A percentile compares a stretch with the other conserved stretches of the same genome.
Evolutionary conservation across 2,888 invertebrate genomes (phyloP).

Genomic region (Pseudococcus jackbeardsleyi): DNA sequence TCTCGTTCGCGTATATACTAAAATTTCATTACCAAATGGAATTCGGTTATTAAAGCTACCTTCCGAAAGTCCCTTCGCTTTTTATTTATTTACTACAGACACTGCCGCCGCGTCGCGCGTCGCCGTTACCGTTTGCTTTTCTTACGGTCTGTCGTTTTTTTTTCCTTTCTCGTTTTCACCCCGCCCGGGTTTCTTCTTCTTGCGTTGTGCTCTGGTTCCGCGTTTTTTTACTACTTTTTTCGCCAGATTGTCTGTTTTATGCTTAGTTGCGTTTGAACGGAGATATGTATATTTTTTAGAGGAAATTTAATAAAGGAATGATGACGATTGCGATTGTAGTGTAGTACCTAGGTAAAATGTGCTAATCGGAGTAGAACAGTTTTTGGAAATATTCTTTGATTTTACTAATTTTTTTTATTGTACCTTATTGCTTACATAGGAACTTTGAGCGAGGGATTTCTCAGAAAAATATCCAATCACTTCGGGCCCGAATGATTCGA

Average conservation of each 20-base stretch:
- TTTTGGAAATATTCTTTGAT: no score
- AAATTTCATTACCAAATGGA: slow-evolving; percentile 63
- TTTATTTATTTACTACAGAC: slow-evolving; percentile 23
- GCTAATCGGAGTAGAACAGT: no score
- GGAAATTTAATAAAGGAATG: background rate
- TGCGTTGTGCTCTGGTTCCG: background rate
- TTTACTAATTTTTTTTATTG: no score
- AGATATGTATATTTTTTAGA: background rate
- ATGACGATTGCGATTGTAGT: no score
- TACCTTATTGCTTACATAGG: no score
- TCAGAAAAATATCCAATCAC: no score
- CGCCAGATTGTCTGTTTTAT: background rate
- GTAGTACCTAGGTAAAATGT: no score
- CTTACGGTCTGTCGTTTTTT: background rate
- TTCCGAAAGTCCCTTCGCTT: slow-evolving; percentile 34
- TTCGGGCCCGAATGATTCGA: no score
- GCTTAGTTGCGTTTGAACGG: background rate
- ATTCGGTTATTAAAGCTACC: slow-evolving; percentile 57
- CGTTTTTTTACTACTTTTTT: background rate
- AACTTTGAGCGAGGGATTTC: no score
- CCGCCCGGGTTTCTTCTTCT: background rate
- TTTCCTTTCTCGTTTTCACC: background rate
- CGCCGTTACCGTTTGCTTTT: background rate
- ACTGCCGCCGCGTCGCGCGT: background rate
- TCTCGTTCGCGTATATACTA: background rate